These are phyloP conservation scores for Scrobipalpa atriplicella DNA, from an alignment of 2,888 invertebrate species.

Conservation along the genomic window DNA sequence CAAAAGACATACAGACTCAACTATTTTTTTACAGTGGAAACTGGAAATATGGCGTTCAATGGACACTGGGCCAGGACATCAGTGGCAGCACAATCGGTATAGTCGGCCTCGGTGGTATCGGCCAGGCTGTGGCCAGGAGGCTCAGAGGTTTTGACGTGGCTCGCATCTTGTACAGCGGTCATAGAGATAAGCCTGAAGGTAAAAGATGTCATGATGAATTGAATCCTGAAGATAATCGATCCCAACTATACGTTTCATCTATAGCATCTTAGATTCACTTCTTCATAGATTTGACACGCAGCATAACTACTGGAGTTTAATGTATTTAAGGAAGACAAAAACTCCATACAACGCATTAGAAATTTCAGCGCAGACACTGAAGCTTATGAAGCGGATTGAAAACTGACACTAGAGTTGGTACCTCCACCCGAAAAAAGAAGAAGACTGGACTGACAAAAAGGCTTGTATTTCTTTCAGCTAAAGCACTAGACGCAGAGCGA, in stretches of 20 bases:
- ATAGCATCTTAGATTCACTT: too few relatives aligned
- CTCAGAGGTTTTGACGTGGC: slow-evolving; percentile 88
- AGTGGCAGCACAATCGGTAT: slow-evolving; percentile 91
- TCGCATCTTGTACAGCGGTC: slow-evolving; percentile 88
- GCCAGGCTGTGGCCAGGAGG: slow-evolving; percentile 88
- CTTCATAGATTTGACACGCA: too few relatives aligned
- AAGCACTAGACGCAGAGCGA: slow-evolving; percentile 81
- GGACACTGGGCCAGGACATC: slow-evolving; percentile 91
- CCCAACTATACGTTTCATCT: too few relatives aligned
- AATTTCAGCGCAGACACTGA: too few relatives aligned
- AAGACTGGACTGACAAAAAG: too few relatives aligned
- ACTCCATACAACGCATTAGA: too few relatives aligned
- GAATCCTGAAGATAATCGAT: not conserved
- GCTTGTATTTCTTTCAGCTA: not conserved
- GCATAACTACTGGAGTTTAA: too few relatives aligned
- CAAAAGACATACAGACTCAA: not conserved
- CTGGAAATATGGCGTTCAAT: slow-evolving; percentile 87
- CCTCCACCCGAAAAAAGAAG: too few relatives aligned
- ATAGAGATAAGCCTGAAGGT: slow-evolving; percentile 85
- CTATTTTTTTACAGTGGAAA: slow-evolving; percentile 74
- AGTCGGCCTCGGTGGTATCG: slow-evolving; percentile 92
- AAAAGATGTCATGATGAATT: slow-evolving; percentile 19
- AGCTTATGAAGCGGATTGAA: too few relatives aligned
- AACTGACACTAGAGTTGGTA: too few relatives aligned
- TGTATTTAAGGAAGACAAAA: too few relatives aligned